Base-by-base conservation (phyloP, 2,797 vertebrate species). In the Microchirus variegatus region DNA sequence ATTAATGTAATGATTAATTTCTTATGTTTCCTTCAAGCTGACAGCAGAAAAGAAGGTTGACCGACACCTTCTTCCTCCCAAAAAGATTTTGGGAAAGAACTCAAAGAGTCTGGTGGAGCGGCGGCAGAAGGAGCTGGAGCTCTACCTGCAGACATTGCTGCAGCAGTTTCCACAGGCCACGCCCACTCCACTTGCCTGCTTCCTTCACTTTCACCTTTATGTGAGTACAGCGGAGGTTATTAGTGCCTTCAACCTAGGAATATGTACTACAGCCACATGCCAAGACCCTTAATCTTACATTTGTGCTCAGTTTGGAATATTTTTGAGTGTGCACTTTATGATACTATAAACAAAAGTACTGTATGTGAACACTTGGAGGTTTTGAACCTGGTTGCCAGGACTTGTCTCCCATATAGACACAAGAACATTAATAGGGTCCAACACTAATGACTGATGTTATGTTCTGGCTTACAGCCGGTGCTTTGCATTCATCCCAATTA, bases 21-120 rank as follows among this genome's bases (percentile, higher is more conserved):
- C 3, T 22, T 6, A 31, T 16, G 0, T 68, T 49, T 63, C 16
- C 5, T 75, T 86, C 45, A 79, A 99, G 98, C 92, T 99, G 60
- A 91, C 94, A 9, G 88, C 90, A 18, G 95, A 97, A 72, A 96
- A 93, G 83, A 97, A 96, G 80, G 94, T 97, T 48, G 96, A 97
- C 81, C 93, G 95, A 67, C 94, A 94, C 65, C 90, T 99, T 10
- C 92, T 99, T 63, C 98, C 97, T 26, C 98, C 98, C 0, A 99
- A 99, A 90, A 99, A 98, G 89, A 97, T 99, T 9, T 93, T 99
- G 71, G 97, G 97, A 31, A 99, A 99, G 89, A 99, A 99, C 86
- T 99, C 98, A 0, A 96, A 93, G 88, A 96, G 94, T 72, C 86
- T 99, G 77, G 97, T 99, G 74, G 97, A 98, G 86, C 94, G 94